These are phyloP conservation scores for Sorex fumeus DNA, from an alignment of 2,113 vertebrate genomes.

Conservation along the genomic window DNA sequence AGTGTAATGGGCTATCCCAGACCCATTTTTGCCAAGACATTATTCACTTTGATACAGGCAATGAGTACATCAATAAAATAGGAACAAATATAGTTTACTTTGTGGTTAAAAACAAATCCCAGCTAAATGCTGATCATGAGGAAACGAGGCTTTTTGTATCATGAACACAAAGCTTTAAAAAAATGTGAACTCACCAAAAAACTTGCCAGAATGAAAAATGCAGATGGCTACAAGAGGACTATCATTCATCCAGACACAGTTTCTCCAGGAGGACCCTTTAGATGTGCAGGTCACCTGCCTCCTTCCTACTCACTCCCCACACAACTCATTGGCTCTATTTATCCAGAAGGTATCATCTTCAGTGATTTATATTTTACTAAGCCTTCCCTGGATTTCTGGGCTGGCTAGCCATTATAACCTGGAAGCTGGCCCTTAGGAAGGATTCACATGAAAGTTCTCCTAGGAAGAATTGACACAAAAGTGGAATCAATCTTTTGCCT, in stretches of 20 bases:
- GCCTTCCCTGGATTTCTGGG: background rate
- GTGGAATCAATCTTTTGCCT: background rate
- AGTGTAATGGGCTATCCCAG: accelerated
- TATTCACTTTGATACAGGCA: constrained; percentile 64
- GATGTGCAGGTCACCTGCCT: accelerated
- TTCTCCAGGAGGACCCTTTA: background rate
- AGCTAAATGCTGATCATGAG: constrained; percentile 39
- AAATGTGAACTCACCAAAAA: background rate
- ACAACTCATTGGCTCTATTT: no score
- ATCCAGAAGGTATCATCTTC: no score
- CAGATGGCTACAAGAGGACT: background rate
- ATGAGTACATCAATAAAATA: constrained; percentile 71
- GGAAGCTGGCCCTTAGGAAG: background rate
- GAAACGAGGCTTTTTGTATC: constrained; percentile 12
- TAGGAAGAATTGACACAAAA: background rate
- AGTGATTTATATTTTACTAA: background rate
- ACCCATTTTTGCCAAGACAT: constrained; percentile 51
- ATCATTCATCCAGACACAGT: background rate
- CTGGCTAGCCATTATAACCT: background rate
- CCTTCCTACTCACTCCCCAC: background rate
- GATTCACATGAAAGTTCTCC: background rate
- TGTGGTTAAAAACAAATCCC: background rate
- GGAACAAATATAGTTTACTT: constrained; percentile 29
- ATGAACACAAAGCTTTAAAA: background rate
- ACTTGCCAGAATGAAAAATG: constrained; percentile 26